Evolutionary conservation across 2,113 vertebrate species (phyloP), one percentile per base, ranked within the genome.

Genomic region (Rhodinocichla rosea): DNA sequence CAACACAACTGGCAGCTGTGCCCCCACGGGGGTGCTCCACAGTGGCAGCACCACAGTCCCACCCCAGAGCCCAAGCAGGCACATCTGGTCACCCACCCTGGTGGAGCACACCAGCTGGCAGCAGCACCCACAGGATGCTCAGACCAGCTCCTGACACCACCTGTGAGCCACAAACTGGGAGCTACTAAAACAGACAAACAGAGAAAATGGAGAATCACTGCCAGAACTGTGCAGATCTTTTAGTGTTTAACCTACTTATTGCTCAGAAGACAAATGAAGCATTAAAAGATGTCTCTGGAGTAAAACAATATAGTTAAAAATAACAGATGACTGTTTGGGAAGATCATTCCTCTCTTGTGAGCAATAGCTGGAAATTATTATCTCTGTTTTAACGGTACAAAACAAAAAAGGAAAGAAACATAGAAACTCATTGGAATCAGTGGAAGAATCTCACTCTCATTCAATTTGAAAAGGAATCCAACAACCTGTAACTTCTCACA

Each of bases 341-440:
- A 88, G 47, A 70, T 68, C 82, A 63, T 95, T 95, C 91, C 87
- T 86, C 55, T 77, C 84, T 39, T 70, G 82, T 94, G 94, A 95
- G 85, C 87, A 90, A 93, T 26, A 80, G 82, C 35, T 91, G 67
- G 82, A 91, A 95, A 91, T 87, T 75, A 93, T 91, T 53, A 37
- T 86, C 52, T 87, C 47, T 49, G 30, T 64, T 92, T 75, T 49
- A 80, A 80, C 0, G 4, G 44, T 60, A 81, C 32, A 70, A 90
- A 80, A 90, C 1, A 3, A 20, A 15, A 76, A 69, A 88, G 59
- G 26, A 67, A 94, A 71, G 22, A 68, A 59, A 77, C 33, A 68
- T 1, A 65, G 33, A 69, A 88, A 44, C 33, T 74, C 71, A 68
- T 13, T 70, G 52, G 70, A 93, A 93, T 86, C 87, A 83, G 63